Base-by-base conservation (phyloP, 2,797 vertebrate species). In the Pogoniulus pusillus region DNA sequence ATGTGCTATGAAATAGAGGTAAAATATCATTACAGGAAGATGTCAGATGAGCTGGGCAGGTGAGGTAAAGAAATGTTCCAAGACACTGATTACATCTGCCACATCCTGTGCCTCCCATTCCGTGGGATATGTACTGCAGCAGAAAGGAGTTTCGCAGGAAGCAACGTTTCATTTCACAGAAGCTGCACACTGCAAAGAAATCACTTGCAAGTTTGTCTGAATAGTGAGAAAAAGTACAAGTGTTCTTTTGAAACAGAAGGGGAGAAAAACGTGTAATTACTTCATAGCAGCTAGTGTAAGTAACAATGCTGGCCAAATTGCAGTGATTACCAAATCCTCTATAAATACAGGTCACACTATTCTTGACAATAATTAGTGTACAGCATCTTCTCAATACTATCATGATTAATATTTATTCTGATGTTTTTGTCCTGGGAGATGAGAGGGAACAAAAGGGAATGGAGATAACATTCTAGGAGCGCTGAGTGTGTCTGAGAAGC, bases 281-380 rank as follows among this genome's bases (percentile, higher is more conserved):
- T 96, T 96, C 89, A 87, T 96, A 95, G 82, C 55, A 76, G 73
- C 78, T 89, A 82, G 68, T 89, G 30, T 87, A 86, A 91, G 93
- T 93, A 95, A 96, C 91, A 96, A 96, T 93, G 94, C 89, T 35
- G 94, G 96, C 88, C 75, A 81, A 96, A 96, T 95, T 94, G 90
- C 91, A 87, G 60, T 93, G 92, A 96, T 96, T 96, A 96, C 93
- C 96, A 96, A 90, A 94, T 73, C 71, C 43, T 93, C 78, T 89
- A 82, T 75, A 95, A 95, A 96, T 93, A 90, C 80, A 87, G 91
- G 82, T 70, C 95, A 83, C 92, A 72, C 87, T 85, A 58, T 92
- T 95, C 91, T 75, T 74, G 88, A 94, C 88, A 75, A 89, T 92
- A 95, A 96, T 94, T 95, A 87, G 58, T 93, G 73, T 75, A 91